Evolutionary conservation across 2,113 vertebrate species (phyloP).

Genomic region (Saccopteryx bilineata): DNA sequence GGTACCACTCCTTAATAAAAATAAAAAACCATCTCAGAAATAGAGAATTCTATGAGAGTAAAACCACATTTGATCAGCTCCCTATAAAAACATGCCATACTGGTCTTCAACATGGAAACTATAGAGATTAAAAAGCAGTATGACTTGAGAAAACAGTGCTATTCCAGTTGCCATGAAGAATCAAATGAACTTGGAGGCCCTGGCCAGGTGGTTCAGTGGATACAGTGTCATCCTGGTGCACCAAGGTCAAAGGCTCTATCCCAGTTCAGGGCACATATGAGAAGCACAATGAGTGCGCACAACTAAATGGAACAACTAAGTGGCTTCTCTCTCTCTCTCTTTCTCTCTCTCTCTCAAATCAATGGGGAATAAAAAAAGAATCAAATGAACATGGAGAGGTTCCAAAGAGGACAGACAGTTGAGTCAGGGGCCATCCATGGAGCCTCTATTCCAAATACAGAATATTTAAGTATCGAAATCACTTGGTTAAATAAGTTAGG

Average conservation of each 20-base stretch:
- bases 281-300: too few relatives aligned
- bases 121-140: neutral
- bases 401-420: neutral
- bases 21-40: neutral
- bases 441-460: neutral
- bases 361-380: neutral
- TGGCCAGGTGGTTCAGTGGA: too few relatives aligned
- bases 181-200: neutral
- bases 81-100: neutral
- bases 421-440: neutral
- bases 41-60: neutral
- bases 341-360: too few relatives aligned
- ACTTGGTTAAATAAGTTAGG: neutral
- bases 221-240: too few relatives aligned
- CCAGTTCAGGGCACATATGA: too few relatives aligned
- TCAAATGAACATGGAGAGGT: neutral
- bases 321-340: too few relatives aligned
- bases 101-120: neutral
- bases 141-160: neutral
- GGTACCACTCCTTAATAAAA: neutral
- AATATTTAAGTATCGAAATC: neutral
- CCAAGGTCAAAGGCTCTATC: too few relatives aligned
- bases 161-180: neutral
- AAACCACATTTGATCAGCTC: neutral
- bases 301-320: too few relatives aligned